Evolutionary conservation across 1,140 invertebrate genomes (phyloP), one percentile per base, ranked within the genome.

Genomic region (Dryas iulia): DNA sequence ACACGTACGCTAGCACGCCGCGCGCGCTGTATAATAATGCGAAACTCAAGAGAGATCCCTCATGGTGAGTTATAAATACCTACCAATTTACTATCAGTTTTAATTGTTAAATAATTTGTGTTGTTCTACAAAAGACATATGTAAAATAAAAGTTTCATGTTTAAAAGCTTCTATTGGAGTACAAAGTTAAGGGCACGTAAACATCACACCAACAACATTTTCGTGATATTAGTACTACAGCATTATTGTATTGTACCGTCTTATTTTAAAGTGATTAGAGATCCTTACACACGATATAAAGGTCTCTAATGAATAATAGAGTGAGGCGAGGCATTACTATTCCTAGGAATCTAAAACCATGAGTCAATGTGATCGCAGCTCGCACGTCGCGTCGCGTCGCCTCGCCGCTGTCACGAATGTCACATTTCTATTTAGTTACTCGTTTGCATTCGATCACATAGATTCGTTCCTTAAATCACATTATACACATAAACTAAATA

Each of bases 21-120:
- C 71, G 85, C 21, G 88, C 88, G 12, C 81, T 93, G 11, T 92
- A 92, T 81, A 92, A 91, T 72, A 93, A 93, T 74, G 78, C 78
- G 14, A 92, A 92, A 62, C 83, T 92, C 8, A 82, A 78, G 60
- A 81, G 73, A 33, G 79, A 87, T 58, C 86, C 90, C 3, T 85
- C 89, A n/a, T 91, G 90, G 91, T 92, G 23, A 69, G 69, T 67
- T 18, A 28, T n/a, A n/a, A n/a, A n/a, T n/a, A n/a, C n/a, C n/a
- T n/a, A n/a, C n/a, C n/a, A n/a, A n/a, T n/a, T n/a, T n/a, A n/a
- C n/a, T n/a, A n/a, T n/a, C n/a, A n/a, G n/a, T n/a, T n/a, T n/a
- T n/a, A n/a, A n/a, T n/a, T n/a, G n/a, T n/a, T n/a, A n/a, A n/a
- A n/a, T n/a, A n/a, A n/a, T n/a, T n/a, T n/a, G n/a, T n/a, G n/a